Percentiles rank a stretch among this genome's conserved stretches.
phyloP scores from a whole-genome alignment of 2,797 vertebrate species.

The Liparis tanakae region DNA sequence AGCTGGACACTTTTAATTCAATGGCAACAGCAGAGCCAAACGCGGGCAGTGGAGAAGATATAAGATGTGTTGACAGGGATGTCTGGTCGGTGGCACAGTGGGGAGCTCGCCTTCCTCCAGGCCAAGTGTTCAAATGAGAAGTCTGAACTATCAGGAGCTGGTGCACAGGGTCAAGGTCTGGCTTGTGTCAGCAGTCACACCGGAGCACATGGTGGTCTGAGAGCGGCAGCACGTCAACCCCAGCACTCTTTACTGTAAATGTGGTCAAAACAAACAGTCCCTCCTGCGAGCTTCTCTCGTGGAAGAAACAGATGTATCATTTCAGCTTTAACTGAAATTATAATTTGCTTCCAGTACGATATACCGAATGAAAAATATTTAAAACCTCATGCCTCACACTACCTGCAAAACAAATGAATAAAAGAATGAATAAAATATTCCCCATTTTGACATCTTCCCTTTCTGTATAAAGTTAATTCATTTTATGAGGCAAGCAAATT shows the following conservation, averaged over 20 bases:
- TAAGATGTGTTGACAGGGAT: constrained; percentile 45
- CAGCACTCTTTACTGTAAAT: constrained; percentile 10
- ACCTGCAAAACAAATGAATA: constrained; percentile 17
- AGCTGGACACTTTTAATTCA: constrained; percentile 57
- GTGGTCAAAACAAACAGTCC: constrained; percentile 18
- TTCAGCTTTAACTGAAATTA: constrained; percentile 6
- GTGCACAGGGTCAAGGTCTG: constrained; percentile 67
- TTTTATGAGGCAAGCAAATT: constrained; percentile 28
- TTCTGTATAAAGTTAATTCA: constrained; percentile 39
- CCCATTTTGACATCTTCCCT: constrained; percentile 19
- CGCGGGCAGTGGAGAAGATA: constrained; percentile 46
- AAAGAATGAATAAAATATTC: constrained; percentile 27
- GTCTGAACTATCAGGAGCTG: constrained; percentile 52
- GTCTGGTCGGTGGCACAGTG: constrained; percentile 53
- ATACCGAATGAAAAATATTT: constrained; percentile 32
- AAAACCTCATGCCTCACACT: constrained; percentile 28
- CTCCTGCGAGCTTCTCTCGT: constrained; percentile 1
- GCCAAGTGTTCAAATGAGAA: constrained; percentile 54
- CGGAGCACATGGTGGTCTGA: constrained; percentile 52
- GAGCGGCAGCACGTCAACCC: constrained; percentile 36
- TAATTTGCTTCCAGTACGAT: constrained; percentile 3
- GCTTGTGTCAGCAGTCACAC: constrained; percentile 63
- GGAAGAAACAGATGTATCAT: background rate
- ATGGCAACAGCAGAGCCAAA: constrained; percentile 24
- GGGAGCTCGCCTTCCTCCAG: constrained; percentile 57